These are phyloP conservation scores for Tridacna gigas DNA, from an alignment of 2,888 invertebrate species.

Conservation along the genomic window DNA sequence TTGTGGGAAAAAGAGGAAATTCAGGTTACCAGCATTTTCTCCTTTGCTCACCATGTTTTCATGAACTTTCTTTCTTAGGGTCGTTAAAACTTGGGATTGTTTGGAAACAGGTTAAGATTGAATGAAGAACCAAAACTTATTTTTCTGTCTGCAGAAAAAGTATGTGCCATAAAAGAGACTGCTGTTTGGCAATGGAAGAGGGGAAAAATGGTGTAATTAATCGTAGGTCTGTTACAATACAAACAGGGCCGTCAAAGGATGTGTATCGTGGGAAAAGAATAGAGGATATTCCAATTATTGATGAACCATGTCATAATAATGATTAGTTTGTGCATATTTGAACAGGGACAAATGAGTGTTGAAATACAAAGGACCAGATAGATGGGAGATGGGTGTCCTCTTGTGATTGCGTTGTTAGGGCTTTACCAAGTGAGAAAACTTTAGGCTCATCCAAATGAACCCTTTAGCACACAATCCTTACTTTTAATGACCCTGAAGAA, in stretches of 20 bases:
- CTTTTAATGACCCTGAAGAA: too few species aligned
- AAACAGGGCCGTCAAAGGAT: conserved; percentile 88
- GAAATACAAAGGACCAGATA: too few species aligned
- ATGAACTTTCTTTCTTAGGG: background rate
- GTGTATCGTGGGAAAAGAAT: conserved; percentile 84
- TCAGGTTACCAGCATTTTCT: background rate
- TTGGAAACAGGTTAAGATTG: background rate
- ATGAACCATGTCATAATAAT: conserved; percentile 9
- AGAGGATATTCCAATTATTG: conserved; percentile 16
- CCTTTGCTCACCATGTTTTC: background rate
- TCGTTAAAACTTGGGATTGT: background rate
- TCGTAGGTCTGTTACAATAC: background rate
- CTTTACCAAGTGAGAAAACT: too few species aligned
- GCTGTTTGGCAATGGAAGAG: too few species aligned
- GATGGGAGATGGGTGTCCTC: too few species aligned
- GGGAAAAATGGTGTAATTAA: background rate
- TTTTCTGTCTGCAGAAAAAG: too few species aligned
- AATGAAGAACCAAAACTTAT: too few species aligned
- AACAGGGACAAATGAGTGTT: background rate
- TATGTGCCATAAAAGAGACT: too few species aligned
- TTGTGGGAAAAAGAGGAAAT: background rate
- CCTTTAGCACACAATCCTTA: too few species aligned
- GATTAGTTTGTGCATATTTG: conserved; percentile 31
- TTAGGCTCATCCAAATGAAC: too few species aligned
- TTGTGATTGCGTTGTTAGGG: too few species aligned